Evolutionary conservation across 92 coral and sea anemone species (phyloP).

Genomic region (Galaxea fascicularis): DNA sequence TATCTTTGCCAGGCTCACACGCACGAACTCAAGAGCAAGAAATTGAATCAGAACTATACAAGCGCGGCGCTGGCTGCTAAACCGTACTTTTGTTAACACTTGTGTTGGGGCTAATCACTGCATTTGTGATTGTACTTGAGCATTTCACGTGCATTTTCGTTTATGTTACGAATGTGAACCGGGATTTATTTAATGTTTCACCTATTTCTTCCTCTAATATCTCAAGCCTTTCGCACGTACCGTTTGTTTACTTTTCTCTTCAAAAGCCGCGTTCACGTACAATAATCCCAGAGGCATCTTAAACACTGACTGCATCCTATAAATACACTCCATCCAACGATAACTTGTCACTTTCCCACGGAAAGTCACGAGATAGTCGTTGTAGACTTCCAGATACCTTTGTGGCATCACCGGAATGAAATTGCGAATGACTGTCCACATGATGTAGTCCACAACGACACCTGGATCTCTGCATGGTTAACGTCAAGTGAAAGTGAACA

Average conservation of each 20-base stretch:
- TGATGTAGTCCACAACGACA: conserved; percentile 56
- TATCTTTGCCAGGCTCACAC: too few relatives aligned
- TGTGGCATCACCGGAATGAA: conserved; percentile 37
- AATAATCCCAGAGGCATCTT: conserved; percentile 59
- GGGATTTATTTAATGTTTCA: too few relatives aligned
- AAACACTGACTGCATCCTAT: conserved; percentile 21
- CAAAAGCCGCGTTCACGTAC: conserved; percentile 64
- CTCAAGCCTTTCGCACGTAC: conserved; percentile 4
- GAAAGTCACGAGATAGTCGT: not conserved
- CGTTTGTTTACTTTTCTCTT: conserved; percentile 61
- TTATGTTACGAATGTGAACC: too few relatives aligned
- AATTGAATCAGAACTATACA: too few relatives aligned
- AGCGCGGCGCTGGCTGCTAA: too few relatives aligned
- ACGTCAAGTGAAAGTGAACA: not conserved
- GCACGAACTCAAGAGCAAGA: too few relatives aligned
- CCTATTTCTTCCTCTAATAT: not conserved
- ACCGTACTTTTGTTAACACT: too few relatives aligned
- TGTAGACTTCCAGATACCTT: conserved; percentile 14
- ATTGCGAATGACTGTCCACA: conserved; percentile 44
- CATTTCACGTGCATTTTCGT: too few relatives aligned
- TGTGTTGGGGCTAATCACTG: too few relatives aligned
- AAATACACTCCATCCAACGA: conserved; percentile 46
- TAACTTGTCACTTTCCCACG: not conserved
- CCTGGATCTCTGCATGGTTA: conserved; percentile 26
- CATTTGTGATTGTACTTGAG: too few relatives aligned